Conservation (phyloP, 2,888 invertebrate species). For the Agapetus fuscipes region DNA sequence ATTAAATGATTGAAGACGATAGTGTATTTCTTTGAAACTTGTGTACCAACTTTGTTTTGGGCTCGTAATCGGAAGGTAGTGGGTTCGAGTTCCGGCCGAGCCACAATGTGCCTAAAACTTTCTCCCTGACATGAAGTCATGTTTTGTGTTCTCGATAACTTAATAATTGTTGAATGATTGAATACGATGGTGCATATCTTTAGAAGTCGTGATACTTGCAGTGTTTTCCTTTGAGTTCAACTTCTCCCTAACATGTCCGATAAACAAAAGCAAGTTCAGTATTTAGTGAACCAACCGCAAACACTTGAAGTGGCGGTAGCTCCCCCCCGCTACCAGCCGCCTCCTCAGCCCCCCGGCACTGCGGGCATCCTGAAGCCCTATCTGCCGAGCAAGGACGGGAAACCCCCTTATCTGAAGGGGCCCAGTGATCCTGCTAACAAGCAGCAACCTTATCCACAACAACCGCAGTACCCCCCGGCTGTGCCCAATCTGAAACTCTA, state of each 20-base stretch:
- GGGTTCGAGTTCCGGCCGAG: no score
- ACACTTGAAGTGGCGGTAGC: conserved; percentile 27
- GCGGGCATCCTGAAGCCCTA: conserved; percentile 55
- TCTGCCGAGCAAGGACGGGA: conserved; percentile 35
- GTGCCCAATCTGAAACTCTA: conserved; percentile 16
- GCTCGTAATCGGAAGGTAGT: no score
- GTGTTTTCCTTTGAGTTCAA: no score
- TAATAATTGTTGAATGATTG: no score
- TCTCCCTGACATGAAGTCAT: no score
- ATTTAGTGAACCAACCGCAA: conserved; percentile 26
- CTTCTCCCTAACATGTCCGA: conserved; percentile 36
- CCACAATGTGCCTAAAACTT: no score
- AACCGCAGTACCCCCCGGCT: conserved; percentile 33
- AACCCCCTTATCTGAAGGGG: conserved; percentile 28
- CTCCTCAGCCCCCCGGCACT: conserved; percentile 54
- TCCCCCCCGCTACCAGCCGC: conserved; percentile 73
- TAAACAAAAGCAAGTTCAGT: conserved; percentile 32
- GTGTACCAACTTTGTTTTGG: no score
- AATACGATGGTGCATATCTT: no score
- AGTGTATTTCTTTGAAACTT: no score
- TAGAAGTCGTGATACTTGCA: no score
- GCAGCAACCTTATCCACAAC: conserved; percentile 27
- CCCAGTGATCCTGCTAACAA: conserved; percentile 31
- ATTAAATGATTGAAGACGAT: no score
- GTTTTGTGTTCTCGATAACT: no score